Conservation (phyloP, 2,888 invertebrate genomes). For the Tinea trinotella region DNA sequence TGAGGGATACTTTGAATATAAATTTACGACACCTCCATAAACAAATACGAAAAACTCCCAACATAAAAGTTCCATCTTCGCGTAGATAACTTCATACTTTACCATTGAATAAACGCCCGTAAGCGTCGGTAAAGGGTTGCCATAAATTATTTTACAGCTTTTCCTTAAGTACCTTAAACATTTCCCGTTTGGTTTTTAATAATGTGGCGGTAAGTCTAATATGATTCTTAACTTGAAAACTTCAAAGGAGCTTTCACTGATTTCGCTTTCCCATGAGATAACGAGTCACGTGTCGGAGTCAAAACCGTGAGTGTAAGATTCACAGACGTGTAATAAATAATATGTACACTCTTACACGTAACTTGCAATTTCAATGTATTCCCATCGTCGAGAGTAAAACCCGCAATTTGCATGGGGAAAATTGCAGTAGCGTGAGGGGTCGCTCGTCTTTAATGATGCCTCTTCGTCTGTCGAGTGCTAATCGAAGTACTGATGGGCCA, state of each 20-base stretch:
- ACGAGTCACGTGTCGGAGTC: slow-evolving; percentile 27
- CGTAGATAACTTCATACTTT: slow-evolving; percentile 11
- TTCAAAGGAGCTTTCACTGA: background rate
- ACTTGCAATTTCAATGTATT: slow-evolving; percentile 55
- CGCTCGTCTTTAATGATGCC: slow-evolving; percentile 47
- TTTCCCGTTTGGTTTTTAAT: slow-evolving; percentile 10
- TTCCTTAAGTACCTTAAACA: slow-evolving; percentile 14
- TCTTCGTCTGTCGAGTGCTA: slow-evolving; percentile 28
- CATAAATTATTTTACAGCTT: slow-evolving; percentile 15
- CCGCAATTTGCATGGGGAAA: slow-evolving; percentile 49
- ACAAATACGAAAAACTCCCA: slow-evolving; percentile 16
- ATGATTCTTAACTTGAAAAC: background rate
- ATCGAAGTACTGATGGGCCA: slow-evolving; percentile 5
- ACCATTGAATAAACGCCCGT: slow-evolving; percentile 7
- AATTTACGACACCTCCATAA: slow-evolving; percentile 16
- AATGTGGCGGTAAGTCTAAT: background rate
- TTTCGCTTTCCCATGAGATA: slow-evolving; percentile 11
- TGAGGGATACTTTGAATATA: slow-evolving; percentile 12
- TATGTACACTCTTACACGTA: slow-evolving; percentile 19
- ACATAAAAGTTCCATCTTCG: slow-evolving; percentile 14
- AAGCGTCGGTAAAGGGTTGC: slow-evolving; percentile 15
- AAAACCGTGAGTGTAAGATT: slow-evolving; percentile 35
- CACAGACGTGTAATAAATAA: slow-evolving; percentile 23
- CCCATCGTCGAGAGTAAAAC: slow-evolving; percentile 52
- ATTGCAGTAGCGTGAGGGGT: slow-evolving; percentile 55